phyloP scores from a whole-genome alignment of 2,797 vertebrate species.

The Luscinia megarhynchos region DNA sequence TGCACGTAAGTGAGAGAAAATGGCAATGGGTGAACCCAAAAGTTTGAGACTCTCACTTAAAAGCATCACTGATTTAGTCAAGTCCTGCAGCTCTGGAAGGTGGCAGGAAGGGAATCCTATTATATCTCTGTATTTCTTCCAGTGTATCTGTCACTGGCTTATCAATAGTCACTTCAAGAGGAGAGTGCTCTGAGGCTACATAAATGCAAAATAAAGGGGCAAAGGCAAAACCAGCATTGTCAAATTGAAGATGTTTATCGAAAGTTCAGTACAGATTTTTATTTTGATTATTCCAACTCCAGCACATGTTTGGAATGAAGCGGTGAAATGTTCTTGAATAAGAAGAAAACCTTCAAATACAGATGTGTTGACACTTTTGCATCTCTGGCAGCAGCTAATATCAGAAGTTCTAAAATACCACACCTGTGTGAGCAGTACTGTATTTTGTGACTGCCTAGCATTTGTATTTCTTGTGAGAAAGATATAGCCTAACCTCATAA shows the following conservation, averaged over 20 bases:
- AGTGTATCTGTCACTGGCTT: background rate
- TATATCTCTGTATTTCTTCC: background rate
- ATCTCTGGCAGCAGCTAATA: background rate
- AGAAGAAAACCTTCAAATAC: background rate
- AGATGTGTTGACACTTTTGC: background rate
- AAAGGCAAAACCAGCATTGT: background rate
- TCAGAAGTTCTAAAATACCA: background rate
- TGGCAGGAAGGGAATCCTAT: background rate
- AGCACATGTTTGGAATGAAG: background rate
- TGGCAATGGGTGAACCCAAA: background rate
- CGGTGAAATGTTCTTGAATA: background rate
- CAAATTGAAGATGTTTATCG: background rate
- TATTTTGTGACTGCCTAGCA: background rate
- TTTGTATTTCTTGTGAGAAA: constrained; percentile 4
- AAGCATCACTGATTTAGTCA: background rate
- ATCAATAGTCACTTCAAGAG: background rate
- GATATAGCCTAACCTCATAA: background rate
- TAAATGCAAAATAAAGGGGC: background rate
- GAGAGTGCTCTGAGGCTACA: background rate
- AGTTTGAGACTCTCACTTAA: background rate
- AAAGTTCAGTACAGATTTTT: background rate
- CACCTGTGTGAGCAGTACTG: background rate
- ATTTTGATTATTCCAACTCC: background rate
- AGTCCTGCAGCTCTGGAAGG: background rate
- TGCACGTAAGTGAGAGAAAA: background rate